Evolutionary conservation across 2,888 invertebrate species (phyloP).

Genomic region (Charanyca ferruginea): DNA sequence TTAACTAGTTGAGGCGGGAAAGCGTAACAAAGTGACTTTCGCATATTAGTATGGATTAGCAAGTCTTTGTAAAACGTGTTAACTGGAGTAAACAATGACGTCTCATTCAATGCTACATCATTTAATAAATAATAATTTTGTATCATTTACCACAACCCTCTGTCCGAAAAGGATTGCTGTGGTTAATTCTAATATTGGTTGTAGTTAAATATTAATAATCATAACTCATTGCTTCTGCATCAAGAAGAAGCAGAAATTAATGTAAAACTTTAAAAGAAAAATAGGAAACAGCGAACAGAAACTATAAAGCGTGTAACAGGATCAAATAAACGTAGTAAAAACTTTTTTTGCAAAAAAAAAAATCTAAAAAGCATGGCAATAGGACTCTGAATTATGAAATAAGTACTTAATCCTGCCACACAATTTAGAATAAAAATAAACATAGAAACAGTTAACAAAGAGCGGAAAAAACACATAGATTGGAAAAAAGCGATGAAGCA

Average conservation of each 20-base stretch:
- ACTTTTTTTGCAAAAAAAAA: background rate
- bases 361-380: background rate
- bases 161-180: constrained; percentile 86
- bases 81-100: background rate
- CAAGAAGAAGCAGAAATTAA: constrained; percentile 80
- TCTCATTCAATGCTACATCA: constrained; percentile 1
- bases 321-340: constrained; percentile 47
- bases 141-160: constrained; percentile 71
- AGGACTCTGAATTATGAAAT: background rate
- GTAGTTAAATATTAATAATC: constrained; percentile 48
- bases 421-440: constrained; percentile 50
- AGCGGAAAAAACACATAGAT: constrained; percentile 55
- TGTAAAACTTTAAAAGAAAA: constrained; percentile 61
- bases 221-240: constrained; percentile 89
- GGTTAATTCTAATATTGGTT: constrained; percentile 73
- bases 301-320: constrained; percentile 48
- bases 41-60: too few relatives aligned
- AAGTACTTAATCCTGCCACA: constrained; percentile 37
- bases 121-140: constrained; percentile 2
- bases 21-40: too few relatives aligned
- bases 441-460: constrained; percentile 53
- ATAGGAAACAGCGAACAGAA: constrained; percentile 63
- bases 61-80: background rate
- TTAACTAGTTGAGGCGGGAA: too few relatives aligned
- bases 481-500: constrained; percentile 64